Evolutionary conservation across 2,113 vertebrate genomes (phyloP).

Genomic region (Amblyopsis rosae): DNA sequence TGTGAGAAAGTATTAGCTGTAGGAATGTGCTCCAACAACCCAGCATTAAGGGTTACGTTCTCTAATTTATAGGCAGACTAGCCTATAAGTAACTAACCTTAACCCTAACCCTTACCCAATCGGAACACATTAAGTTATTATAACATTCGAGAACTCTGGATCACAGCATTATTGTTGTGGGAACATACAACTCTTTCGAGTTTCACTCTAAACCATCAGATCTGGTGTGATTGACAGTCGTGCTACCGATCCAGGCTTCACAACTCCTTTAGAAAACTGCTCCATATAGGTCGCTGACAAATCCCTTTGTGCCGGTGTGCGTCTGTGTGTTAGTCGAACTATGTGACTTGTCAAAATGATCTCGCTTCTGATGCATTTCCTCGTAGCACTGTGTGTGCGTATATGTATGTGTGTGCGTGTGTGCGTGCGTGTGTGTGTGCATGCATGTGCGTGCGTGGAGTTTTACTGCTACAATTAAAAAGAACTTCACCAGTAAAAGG

Average conservation of each 20-base stretch:
- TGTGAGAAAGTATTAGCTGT: too few relatives aligned
- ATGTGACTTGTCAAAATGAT: constrained; percentile 45
- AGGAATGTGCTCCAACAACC: too few relatives aligned
- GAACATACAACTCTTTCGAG: constrained; percentile 24
- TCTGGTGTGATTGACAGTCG: constrained; percentile 43
- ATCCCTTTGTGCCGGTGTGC: background rate
- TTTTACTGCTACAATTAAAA: constrained; percentile 70
- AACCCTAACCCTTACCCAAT: background rate
- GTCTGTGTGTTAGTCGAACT: constrained; percentile 52
- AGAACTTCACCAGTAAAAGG: constrained; percentile 62
- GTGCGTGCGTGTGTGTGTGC: constrained; percentile 21
- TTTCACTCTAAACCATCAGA: constrained; percentile 19
- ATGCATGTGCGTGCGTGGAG: constrained; percentile 30
- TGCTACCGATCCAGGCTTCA: constrained; percentile 5
- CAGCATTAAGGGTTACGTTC: too few relatives aligned
- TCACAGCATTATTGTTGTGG: constrained; percentile 35
- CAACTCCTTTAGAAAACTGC: constrained; percentile 4
- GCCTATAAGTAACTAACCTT: too few relatives aligned
- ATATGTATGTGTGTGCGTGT: constrained; percentile 10
- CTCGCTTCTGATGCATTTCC: constrained; percentile 55
- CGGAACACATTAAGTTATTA: background rate
- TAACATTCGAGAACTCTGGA: constrained; percentile 26
- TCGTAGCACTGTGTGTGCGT: constrained; percentile 47
- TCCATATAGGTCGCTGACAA: constrained; percentile 37
- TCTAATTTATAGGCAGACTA: too few relatives aligned